Conservation (phyloP, 2,113 vertebrate genomes). For the Notarius lentiginosus region DNA sequence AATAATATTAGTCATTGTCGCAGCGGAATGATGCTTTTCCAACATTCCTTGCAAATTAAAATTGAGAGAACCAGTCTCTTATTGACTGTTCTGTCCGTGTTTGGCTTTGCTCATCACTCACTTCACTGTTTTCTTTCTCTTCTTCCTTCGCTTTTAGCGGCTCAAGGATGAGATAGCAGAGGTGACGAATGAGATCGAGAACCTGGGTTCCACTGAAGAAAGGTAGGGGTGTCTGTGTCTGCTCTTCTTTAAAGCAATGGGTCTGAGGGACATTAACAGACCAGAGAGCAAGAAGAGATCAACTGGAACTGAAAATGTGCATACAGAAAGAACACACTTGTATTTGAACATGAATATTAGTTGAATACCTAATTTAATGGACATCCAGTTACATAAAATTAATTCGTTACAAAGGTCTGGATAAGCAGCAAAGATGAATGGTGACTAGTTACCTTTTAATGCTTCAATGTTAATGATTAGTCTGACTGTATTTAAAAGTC, state of each 20-base stretch:
- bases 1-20: constrained; percentile 18
- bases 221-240: constrained; percentile 76
- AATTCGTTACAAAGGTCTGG: neutral
- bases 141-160: constrained; percentile 69
- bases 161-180: constrained; percentile 99
- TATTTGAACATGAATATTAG: neutral
- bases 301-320: neutral
- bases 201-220: constrained; percentile 92
- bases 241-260: neutral
- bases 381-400: neutral
- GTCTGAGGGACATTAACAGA: neutral
- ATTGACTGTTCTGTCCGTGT: constrained; percentile 7
- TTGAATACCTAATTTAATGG: neutral
- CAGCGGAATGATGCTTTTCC: constrained; percentile 17
- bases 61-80: neutral
- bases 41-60: constrained; percentile 10
- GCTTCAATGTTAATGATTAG: neutral
- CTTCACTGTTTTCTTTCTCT: neutral
- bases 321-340: neutral
- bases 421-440: neutral
- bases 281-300: neutral
- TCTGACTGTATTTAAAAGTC: neutral
- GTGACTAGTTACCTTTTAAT: neutral
- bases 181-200: constrained; percentile 96
- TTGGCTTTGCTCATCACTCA: constrained; percentile 22